Base-by-base conservation (phyloP, 2,888 invertebrate species). In the Caradrina clavipalpis region DNA sequence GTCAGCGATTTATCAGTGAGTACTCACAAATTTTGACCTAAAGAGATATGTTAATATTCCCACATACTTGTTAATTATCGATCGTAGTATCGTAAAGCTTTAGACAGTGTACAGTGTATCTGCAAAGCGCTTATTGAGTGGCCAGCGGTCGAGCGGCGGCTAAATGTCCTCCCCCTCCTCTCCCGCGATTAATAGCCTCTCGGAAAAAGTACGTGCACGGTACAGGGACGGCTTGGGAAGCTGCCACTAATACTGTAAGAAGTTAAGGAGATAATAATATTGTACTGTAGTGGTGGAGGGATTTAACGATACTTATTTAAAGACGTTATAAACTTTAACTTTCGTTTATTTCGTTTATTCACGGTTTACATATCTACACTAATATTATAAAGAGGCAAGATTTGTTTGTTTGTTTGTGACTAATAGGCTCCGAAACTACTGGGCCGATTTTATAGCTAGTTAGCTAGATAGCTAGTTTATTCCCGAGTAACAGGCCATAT, bases 111-210 rank as follows among this genome's bases (percentile, higher is more conserved):
- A 68, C 31, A 35, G 54, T 63, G 72, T 73, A 57, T 61, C 67
- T 53, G 68, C 59, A 71, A 72, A 69, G 69, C 70, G 74, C 70
- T 78, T 82, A 83, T 80, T 73, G 81, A 81, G 81, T 78, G 69
- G 70, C 80, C 56, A 71, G 67, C 59, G 72, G 75, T 60, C 78
- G 74, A 71, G 62, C 78, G 84, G 81, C 80, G 86, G 87, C 86
- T 90, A 92, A 92, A 92, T 91, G 90, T 89, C 87, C 84, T 83
- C 86, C 87, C 86, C 72, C 69, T 72, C 69, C 61, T 58, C 78
- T 63, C 63, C 45, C 55, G 81, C 90, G 90, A 92, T 92, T 94
- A 94, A 93, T 92, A 91, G 90, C 87, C 88, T 91, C 91, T 89
- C 89, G 86, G 89, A 88, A 89, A 90, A 92, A 91, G 70, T 72